Evolutionary conservation across 2,797 vertebrate genomes (phyloP), one percentile per base, ranked within the genome.

Genomic region (Adrianichthys oophorus): DNA sequence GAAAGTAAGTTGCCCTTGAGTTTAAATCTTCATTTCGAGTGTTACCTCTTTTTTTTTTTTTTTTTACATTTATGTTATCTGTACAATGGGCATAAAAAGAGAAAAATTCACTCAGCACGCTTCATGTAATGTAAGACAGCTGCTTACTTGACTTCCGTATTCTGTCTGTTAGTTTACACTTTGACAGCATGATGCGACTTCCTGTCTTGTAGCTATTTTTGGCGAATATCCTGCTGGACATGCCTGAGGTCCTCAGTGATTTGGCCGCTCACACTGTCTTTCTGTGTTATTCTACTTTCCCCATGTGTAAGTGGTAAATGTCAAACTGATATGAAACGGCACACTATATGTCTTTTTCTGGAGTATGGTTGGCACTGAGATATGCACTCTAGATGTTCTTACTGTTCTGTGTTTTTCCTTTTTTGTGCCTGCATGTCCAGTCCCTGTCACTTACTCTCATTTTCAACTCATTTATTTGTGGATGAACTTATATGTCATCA

Each of bases 91-190:
- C 10, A 17, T 3, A 6, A 29, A 17, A 40, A 29, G 52, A 40
- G 1, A 54, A 55, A 21, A 19, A 57, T 68, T 60, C 41, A 54
- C 61, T 80, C 77, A 76, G 89, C 71, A 51, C 69, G 42, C 55
- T 68, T 60, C 79, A 83, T 84, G 62, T 59, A 70, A 65, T 79
- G 74, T 78, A 76, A 80, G 84, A 52, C 84, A 82, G 87, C 82
- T 72, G 41, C 18, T 76, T 58, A 68, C 72, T 59, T 68, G 47
- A 51, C 67, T 57, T 58, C 49, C 56, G 50, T 59, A 21, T 50
- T 56, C 47, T 59, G 56, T 47, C 48, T 62, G 24, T 65, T 65
- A 51, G 43, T 24, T 48, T 67, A 5, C 56, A 54, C 68, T 53
- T 52, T 63, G 66, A 52, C 55, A 74, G 85, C 86, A 89, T 90